Conservation (phyloP, 2,113 vertebrate genomes). For the Rissa tridactyla region DNA sequence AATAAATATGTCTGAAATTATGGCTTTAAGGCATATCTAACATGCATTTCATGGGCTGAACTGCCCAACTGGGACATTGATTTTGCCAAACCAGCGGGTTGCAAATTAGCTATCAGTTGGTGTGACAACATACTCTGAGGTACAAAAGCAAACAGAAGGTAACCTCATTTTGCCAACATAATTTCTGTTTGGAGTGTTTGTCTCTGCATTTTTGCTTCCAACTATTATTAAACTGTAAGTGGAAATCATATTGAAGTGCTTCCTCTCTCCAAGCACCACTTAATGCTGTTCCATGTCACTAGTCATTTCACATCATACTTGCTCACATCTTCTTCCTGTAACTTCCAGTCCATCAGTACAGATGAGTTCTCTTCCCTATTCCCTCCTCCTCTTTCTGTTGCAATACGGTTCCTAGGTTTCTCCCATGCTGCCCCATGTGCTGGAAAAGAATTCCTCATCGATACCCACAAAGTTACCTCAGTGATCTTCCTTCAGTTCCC, state of each 20-base stretch:
- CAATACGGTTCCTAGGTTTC: rapidly evolving
- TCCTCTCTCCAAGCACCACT: background rate
- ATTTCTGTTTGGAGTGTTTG: background rate
- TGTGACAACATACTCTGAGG: background rate
- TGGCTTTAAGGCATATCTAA: background rate
- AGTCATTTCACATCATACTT: background rate
- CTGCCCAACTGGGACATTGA: background rate
- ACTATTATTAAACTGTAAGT: background rate
- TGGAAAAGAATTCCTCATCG: background rate
- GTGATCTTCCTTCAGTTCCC: background rate
- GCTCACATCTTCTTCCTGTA: background rate
- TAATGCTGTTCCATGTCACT: background rate
- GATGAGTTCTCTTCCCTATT: background rate
- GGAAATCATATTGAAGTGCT: background rate
- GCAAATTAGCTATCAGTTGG: background rate
- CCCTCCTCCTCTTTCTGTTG: background rate
- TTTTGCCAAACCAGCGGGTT: background rate
- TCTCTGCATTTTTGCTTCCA: background rate
- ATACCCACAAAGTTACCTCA: background rate
- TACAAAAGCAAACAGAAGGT: background rate
- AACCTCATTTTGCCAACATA: background rate
- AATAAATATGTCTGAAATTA: background rate
- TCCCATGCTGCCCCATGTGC: background rate
- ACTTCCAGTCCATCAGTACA: background rate
- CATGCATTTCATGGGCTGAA: background rate